Base-by-base conservation (phyloP, 2,797 vertebrate species). In the Glyptemys insculpta region DNA sequence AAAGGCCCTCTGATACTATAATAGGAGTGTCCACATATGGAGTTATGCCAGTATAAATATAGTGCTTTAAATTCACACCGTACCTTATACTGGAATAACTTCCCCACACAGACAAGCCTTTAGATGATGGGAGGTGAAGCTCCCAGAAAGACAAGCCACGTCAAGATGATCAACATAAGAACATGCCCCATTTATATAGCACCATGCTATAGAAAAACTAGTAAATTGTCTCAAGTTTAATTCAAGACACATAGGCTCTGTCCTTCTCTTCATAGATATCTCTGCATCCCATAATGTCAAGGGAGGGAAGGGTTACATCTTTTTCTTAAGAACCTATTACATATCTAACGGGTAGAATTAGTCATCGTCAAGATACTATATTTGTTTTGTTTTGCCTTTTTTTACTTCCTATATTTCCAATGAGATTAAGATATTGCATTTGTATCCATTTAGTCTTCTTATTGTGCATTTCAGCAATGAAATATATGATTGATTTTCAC, bases 291-390 rank as follows among this genome's bases (percentile, higher is more conserved):
- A 27, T 18, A 56, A 89, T 86, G 25, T 0, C 29, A n/a, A 4
- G 7, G 14, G 1, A 1, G 57, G 29, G 57, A 12, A 5, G 1
- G 0, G 3, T 7, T 18, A 16, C 19, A 72, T 41, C 34, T 72
- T 41, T 76, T 6, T 4, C 9, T 12, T 12, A 47, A 15, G 23
- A 47, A 37, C 14, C 50, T 4, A 1, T 0, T 80, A 49, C 41
- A 31, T 41, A 41, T 15, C 9, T 37, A 74, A 56, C 31, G 3
- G 83, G 25, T 57, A 0, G 0, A 12, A 54, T 44, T 37, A 78
- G 31, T 59, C 25, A 15, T 9, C 72, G 44, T 52, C 3, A 5
- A 94, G 25, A 62, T 62, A 56, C 41, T 15, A 19, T 50, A 57
- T 8, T 81, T 23, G 5, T 59, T 59, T 59, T 59, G 57, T 31